These are phyloP conservation scores for Nymphicus hollandicus DNA, from an alignment of 2,113 vertebrate genomes.

Conservation along the genomic window DNA sequence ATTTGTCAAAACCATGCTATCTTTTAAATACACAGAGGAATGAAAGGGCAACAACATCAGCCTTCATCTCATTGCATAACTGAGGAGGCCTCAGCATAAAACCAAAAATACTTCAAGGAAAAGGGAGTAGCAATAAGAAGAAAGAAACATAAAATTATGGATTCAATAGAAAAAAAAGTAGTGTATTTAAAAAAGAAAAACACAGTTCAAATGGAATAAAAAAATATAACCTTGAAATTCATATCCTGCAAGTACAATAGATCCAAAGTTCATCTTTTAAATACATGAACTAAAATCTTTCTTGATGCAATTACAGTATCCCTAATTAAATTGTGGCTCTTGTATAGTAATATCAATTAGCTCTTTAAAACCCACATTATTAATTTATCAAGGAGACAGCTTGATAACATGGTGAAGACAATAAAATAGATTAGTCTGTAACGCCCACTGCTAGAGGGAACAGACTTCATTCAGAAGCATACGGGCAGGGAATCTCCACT, in stretches of 20 bases:
- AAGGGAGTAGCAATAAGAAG: neutral
- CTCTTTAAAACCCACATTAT: conserved; percentile 27
- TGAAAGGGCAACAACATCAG: neutral
- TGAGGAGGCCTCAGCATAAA: neutral
- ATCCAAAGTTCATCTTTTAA: neutral
- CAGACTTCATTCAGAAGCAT: neutral
- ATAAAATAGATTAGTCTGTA: neutral
- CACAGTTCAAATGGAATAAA: neutral
- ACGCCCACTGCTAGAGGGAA: neutral
- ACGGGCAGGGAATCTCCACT: neutral
- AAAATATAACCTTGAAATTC: neutral
- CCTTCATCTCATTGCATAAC: neutral
- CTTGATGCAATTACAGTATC: conserved; percentile 9
- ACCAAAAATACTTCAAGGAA: neutral
- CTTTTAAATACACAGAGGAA: neutral
- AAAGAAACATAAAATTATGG: neutral
- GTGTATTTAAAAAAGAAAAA: neutral
- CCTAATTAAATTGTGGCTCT: conserved; percentile 20
- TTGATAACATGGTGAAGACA: neutral
- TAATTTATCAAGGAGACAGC: conserved; percentile 46
- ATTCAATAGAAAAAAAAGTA: neutral
- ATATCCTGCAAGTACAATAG: neutral
- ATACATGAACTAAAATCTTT: neutral
- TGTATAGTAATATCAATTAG: conserved; percentile 19
- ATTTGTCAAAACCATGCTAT: neutral